Evolutionary conservation across 2,888 invertebrate genomes (phyloP), one percentile per base, ranked within the genome.

Genomic region (Lathronympha strigana): DNA sequence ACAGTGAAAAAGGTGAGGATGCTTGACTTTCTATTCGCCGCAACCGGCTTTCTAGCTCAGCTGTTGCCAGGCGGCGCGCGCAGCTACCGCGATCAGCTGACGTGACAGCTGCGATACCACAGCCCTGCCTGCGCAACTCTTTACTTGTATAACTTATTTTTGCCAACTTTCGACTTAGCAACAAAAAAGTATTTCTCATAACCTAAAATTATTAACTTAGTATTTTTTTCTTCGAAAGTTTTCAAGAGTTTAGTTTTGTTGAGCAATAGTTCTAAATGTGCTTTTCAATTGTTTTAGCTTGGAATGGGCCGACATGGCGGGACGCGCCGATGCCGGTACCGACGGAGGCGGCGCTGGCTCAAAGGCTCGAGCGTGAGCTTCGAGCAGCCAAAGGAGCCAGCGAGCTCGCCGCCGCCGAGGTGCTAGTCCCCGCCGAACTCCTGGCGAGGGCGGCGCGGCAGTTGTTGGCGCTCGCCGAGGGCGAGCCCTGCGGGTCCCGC

Each of bases 401-500:
- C 76, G 95, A 96, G 85, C 90, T 97, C 73, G 95, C 96, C 66
- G 95, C 96, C 79, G 97, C 96, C 21, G 97, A 97, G 89, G 97
- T 97, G 63, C 93, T 97, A 71, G 93, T 98, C 73, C 98, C 98
- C 38, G 95, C 95, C 60, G 96, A 96, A 83, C 94, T 97, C 70
- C 93, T 97, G 64, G 94, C 95, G 71, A 93, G 95, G 72, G 95
- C 97, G 68, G 95, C 97, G 51, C 92, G 95, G 70, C 96, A 97
- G 82, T 95, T 97, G 68, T 93, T 97, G 60, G 93, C 94, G 62
- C 95, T 97, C 92, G 96, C 98, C 0, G 97, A 97, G 82, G 95
- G 95, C 58, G 98, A 98, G 87, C 98, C 98, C 17, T 98, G 97
- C 88, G 98, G 98, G 57, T 94, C 97, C 54, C 92, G 97, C 73